These are phyloP conservation scores for Nyctalus aviator DNA, from an alignment of 2,797 vertebrate genomes.

Conservation along the genomic window DNA sequence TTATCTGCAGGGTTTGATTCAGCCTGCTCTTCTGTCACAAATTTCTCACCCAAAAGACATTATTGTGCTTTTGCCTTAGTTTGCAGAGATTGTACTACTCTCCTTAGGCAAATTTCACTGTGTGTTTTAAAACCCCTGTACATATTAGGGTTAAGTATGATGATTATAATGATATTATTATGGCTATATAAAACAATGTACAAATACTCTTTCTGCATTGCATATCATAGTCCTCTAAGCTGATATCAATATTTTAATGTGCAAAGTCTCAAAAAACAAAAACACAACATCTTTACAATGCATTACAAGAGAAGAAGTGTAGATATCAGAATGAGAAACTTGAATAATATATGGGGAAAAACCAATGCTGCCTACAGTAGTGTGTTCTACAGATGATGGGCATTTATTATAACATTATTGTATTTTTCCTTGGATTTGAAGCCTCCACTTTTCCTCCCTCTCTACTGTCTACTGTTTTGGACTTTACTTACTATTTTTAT, in stretches of 20 bases:
- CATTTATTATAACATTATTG: not conserved
- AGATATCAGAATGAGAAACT: not conserved
- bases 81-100: not conserved
- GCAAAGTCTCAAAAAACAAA: not conserved
- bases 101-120: not conserved
- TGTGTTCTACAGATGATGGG: not conserved
- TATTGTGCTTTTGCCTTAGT: not conserved
- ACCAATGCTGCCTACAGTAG: not conserved
- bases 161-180: not conserved
- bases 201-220: not conserved
- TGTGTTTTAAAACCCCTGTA: not conserved
- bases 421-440: not conserved
- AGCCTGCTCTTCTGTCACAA: not conserved
- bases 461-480: not conserved
- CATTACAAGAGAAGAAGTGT: not conserved
- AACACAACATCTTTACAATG: too few species aligned
- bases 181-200: not conserved
- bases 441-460: not conserved
- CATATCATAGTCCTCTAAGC: not conserved
- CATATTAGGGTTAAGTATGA: not conserved
- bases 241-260: not conserved
- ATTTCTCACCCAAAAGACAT: constrained; percentile 38
- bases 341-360: not conserved
- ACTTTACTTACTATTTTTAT: not conserved
- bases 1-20: constrained; percentile 6